A percentile compares a stretch with the other conserved stretches of the same genome.
Conservation (phyloP, 2,888 invertebrate genomes). For the Diogma glabrata region DNA sequence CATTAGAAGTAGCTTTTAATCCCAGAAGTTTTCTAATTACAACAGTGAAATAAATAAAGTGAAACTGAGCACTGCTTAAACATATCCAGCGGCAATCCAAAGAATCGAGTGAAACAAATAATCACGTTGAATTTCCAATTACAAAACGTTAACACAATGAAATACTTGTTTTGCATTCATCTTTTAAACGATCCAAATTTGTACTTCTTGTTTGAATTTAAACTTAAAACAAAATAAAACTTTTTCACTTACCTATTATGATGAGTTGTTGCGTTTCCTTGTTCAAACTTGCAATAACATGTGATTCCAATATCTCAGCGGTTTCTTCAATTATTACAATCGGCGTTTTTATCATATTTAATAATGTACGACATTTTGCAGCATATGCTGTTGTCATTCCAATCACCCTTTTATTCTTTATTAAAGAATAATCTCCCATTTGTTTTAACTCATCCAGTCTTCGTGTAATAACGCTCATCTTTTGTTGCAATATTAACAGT, state of each 20-base stretch:
- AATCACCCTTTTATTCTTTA: slow-evolving; percentile 44
- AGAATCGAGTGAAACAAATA: no score
- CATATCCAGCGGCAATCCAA: no score
- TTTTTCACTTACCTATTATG: slow-evolving; percentile 60
- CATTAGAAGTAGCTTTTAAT: no score
- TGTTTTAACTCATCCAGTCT: slow-evolving; percentile 42
- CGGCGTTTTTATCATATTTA: slow-evolving; percentile 47
- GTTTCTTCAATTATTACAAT: slow-evolving; percentile 81
- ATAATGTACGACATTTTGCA: slow-evolving; percentile 50
- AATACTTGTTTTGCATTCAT: no score
- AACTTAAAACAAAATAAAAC: no score
- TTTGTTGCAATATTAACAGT: neutral
- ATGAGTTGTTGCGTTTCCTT: slow-evolving; percentile 66
- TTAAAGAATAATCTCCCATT: slow-evolving; percentile 44
- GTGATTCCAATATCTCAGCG: slow-evolving; percentile 76
- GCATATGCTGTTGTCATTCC: slow-evolving; percentile 72
- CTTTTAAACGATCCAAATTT: no score
- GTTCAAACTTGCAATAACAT: slow-evolving; percentile 67
- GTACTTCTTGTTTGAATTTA: no score
- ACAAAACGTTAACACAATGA: no score
- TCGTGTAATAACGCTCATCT: slow-evolving; percentile 18
- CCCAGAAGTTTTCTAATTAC: no score
- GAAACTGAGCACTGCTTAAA: no score
- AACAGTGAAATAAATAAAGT: no score
- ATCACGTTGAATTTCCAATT: no score